These are phyloP conservation scores for Chrysemys picta DNA, from an alignment of 2,113 vertebrate species.

Conservation along the genomic window DNA sequence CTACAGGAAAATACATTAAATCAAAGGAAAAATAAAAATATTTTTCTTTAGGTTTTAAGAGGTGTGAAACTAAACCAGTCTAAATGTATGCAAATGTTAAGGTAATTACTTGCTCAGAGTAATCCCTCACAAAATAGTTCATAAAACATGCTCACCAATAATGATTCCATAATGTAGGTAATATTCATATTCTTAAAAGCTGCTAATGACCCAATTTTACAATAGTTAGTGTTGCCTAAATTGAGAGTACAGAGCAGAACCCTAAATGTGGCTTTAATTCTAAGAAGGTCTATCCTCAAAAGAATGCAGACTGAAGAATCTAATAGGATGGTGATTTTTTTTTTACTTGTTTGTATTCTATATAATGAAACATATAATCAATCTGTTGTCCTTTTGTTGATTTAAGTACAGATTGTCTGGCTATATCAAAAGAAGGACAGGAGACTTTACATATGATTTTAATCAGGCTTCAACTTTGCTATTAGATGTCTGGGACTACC, in stretches of 20 bases:
- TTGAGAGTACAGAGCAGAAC: background rate
- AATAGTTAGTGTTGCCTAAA: background rate
- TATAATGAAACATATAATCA: background rate
- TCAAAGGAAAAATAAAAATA: background rate
- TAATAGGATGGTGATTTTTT: background rate
- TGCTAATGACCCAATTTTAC: background rate
- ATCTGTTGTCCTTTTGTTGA: background rate
- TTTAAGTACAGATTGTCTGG: background rate
- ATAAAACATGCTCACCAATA: background rate
- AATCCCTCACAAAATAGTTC: background rate
- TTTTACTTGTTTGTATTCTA: background rate
- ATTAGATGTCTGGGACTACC: too few species aligned
- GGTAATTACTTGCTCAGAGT: constrained; percentile 12
- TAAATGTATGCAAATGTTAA: constrained; percentile 3
- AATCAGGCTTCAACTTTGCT: too few species aligned
- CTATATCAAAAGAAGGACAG: too few species aligned
- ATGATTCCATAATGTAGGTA: background rate
- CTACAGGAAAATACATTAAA: background rate
- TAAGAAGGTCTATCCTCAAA: background rate
- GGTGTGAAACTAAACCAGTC: background rate
- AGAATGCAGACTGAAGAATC: background rate
- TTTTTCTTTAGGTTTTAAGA: background rate
- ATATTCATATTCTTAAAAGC: constrained; percentile 4
- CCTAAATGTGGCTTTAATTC: constrained; percentile 21
- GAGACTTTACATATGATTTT: too few species aligned